Conservation (phyloP, 2,888 invertebrate genomes). For the Operophtera brumata region DNA sequence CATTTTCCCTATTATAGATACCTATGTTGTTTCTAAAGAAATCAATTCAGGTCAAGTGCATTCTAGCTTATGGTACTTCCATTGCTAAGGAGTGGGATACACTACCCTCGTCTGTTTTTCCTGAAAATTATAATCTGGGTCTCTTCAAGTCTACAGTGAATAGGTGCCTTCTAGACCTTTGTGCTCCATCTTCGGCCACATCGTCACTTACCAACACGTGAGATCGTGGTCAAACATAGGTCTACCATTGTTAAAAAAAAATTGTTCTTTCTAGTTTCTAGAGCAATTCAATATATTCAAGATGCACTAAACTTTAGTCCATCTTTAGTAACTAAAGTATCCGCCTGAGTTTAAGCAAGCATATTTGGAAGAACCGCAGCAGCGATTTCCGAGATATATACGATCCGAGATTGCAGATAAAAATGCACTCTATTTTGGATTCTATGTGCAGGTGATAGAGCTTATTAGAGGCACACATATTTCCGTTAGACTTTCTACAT, state of each 20-base stretch:
- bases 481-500: constrained; percentile 17
- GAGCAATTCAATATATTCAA: not conserved
- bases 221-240: too few species aligned
- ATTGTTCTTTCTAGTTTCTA: not conserved
- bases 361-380: constrained; percentile 19
- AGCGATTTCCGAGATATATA: constrained; percentile 21
- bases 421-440: constrained; percentile 17
- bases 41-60: not conserved
- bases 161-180: too few species aligned
- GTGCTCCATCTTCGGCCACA: too few species aligned
- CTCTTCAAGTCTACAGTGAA: too few species aligned
- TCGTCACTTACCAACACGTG: too few species aligned
- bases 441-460: constrained; percentile 13
- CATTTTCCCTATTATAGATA: not conserved
- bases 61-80: not conserved
- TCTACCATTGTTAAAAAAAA: not conserved
- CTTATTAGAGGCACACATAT: constrained; percentile 1
- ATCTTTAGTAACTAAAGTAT: constrained; percentile 15
- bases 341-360: constrained; percentile 23
- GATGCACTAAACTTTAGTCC: not conserved
- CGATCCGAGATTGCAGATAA: constrained; percentile 13
- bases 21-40: not conserved
- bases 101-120: too few species aligned
- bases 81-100: too few species aligned
- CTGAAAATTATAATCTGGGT: too few species aligned